These are phyloP conservation scores for Palythoa grandiflora DNA, from an alignment of 92 coral and sea anemone species.

Conservation along the genomic window DNA sequence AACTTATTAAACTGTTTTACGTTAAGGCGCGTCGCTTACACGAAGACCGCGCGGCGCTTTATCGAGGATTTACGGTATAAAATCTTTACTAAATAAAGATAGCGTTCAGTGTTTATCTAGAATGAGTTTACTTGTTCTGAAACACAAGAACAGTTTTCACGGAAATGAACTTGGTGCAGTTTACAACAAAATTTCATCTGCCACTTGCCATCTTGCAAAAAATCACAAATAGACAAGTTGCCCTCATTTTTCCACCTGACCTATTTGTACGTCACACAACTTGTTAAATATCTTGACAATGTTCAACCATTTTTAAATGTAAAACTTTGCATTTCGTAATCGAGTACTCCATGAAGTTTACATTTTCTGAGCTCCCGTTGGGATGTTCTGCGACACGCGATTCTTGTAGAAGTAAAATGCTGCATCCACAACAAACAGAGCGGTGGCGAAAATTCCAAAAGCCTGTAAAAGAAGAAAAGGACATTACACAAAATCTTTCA, in stretches of 20 bases:
- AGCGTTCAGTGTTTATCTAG: too few species aligned
- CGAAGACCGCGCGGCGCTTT: too few species aligned
- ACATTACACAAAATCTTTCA: neutral
- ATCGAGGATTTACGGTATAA: too few species aligned
- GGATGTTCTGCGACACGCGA: slow-evolving; percentile 59
- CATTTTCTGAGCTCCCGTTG: slow-evolving; percentile 64
- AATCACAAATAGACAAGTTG: neutral
- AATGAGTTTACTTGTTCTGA: too few species aligned
- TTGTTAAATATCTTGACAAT: neutral
- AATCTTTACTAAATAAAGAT: too few species aligned
- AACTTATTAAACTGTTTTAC: too few species aligned
- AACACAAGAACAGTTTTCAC: too few species aligned
- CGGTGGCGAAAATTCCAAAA: slow-evolving; percentile 80
- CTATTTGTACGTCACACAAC: neutral
- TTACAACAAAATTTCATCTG: neutral
- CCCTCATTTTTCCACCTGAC: neutral
- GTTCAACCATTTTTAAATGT: neutral
- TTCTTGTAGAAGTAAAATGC: slow-evolving; percentile 77
- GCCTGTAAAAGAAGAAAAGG: slow-evolving; percentile 70
- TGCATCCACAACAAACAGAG: slow-evolving; percentile 81
- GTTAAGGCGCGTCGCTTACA: too few species aligned
- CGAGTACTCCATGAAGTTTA: neutral
- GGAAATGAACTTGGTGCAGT: neutral
- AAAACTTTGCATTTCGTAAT: neutral
- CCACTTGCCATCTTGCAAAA: neutral